These are phyloP conservation scores for Cotesia typhae DNA, from an alignment of 1,140 invertebrate genomes.

Conservation along the genomic window DNA sequence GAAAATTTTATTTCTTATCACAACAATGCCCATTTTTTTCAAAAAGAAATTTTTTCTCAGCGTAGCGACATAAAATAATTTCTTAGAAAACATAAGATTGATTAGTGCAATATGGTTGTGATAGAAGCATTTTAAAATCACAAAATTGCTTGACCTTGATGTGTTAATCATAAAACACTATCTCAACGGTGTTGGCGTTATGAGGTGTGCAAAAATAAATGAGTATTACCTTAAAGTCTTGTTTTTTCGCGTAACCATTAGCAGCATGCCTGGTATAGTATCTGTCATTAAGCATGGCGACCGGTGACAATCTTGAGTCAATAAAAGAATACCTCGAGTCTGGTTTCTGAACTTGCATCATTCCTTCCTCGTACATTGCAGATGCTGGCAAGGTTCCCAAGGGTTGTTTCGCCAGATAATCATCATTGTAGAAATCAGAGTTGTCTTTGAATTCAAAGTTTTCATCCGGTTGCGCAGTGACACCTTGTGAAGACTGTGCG, in stretches of 20 bases:
- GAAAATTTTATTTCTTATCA: no score
- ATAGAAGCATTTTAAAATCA: no score
- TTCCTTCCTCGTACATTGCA: conserved; percentile 61
- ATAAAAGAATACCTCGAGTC: conserved; percentile 55
- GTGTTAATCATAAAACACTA: no score
- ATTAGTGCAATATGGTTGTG: no score
- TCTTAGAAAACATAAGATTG: no score
- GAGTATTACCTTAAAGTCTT: conserved; percentile 64
- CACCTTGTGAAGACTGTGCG: conserved; percentile 59
- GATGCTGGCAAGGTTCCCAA: conserved; percentile 62
- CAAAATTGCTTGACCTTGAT: no score
- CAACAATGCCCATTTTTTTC: no score
- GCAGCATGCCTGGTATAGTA: conserved; percentile 58
- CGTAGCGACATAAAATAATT: no score
- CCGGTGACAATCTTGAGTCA: conserved; percentile 52
- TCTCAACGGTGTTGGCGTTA: neutral
- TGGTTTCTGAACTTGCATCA: conserved; percentile 55
- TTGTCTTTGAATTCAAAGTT: conserved; percentile 76
- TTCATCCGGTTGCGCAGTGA: conserved; percentile 63
- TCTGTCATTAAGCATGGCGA: conserved; percentile 54
- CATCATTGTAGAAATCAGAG: conserved; percentile 56
- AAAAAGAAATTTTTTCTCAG: no score
- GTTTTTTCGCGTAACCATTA: conserved; percentile 58
- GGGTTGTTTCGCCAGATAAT: conserved; percentile 59
- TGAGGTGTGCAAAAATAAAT: neutral